These are phyloP conservation scores for Anthoscopus minutus DNA, from an alignment of 2,113 vertebrate species.

Conservation along the genomic window DNA sequence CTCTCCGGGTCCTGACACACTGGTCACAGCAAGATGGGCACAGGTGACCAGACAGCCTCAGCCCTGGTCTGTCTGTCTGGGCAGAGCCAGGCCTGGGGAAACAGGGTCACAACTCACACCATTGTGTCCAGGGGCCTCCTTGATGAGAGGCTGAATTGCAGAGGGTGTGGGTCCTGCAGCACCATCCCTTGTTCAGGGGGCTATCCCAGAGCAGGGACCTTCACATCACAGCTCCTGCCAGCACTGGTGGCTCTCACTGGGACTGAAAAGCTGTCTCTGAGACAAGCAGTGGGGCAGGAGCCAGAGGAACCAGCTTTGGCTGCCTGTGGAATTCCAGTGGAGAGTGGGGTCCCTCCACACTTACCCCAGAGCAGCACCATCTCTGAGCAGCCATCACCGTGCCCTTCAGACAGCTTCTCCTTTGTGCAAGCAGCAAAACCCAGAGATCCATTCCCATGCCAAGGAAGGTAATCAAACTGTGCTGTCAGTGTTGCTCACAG, in stretches of 20 bases:
- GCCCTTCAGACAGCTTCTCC: background rate
- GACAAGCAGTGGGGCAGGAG: background rate
- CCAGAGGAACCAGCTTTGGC: background rate
- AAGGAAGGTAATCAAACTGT: background rate
- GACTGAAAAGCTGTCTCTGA: background rate
- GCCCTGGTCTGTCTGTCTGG: background rate
- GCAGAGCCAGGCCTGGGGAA: background rate
- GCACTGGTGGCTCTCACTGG: background rate
- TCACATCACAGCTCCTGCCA: background rate
- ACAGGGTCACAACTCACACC: background rate
- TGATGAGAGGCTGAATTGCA: background rate
- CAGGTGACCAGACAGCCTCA: background rate
- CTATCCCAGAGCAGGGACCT: background rate
- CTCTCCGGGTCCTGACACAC: background rate
- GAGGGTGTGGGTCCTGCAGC: background rate
- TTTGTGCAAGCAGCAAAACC: background rate
- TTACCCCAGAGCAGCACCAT: background rate
- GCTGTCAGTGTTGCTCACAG: background rate
- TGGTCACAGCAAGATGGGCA: background rate
- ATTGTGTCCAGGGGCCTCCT: background rate
- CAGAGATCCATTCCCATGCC: background rate
- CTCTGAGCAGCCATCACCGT: background rate
- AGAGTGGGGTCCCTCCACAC: background rate
- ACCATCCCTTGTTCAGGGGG: background rate
- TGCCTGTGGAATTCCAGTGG: accelerated